Evolutionary conservation across 2,888 invertebrate species (phyloP), one percentile per base, ranked within the genome.

Genomic region (Aplocera efformata): DNA sequence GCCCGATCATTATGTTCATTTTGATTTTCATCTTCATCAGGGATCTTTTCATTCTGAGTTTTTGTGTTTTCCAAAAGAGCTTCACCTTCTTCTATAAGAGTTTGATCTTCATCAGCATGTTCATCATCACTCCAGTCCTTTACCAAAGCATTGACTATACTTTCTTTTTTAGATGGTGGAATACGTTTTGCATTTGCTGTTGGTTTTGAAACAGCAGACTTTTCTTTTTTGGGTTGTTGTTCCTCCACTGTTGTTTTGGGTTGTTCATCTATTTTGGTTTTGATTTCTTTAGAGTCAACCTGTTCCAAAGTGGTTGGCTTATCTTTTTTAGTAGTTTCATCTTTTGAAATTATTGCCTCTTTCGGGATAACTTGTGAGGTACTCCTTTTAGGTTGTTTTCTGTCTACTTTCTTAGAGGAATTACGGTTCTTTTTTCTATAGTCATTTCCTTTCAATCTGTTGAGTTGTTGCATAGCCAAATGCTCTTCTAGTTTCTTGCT

Each of bases 81-180:
- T 30, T 71, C 65, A 51, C 47, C 56, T 23, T 70, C 41, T 34
- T 44, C 32, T 7, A 38, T 1, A 3, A 32, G 6, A 29, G 32
- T 36, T 27, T 42, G 40, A 23, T 39, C 68, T 21, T 53, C 56
- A 35, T 78, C 80, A 23, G 48, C 27, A 17, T 58, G 57, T 29
- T 83, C 84, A 44, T 90, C 89, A 60, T 81, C 84, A 48, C 85
- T 81, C 79, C 90, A 90, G 43, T 90, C 88, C 54, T 90, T 84
- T 10, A 91, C 90, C 22, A 91, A 64, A 13, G 83, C 79, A 43
- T 88, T 90, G 8, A 91, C 84, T 42, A 88, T 79, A 50, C 62
- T 83, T 6, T 75, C 72, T 39, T 75, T 59, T 30, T 66, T 67
- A 30, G 32, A 48, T 32, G 55, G 53, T 44, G 38, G 21, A 31